phyloP scores from a whole-genome alignment of 2,888 invertebrate genomes.

The Cinara cedri region DNA sequence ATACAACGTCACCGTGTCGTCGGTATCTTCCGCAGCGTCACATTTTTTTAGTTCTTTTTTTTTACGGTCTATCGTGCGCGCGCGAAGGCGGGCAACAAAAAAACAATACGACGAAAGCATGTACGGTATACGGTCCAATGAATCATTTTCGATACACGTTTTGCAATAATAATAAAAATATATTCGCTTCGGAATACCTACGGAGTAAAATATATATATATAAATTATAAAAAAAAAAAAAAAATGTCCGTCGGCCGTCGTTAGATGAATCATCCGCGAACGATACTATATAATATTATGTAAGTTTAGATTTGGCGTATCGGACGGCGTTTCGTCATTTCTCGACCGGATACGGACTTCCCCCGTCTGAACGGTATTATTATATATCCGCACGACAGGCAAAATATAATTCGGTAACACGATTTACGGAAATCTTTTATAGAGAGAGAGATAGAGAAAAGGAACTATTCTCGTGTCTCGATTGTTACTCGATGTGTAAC shows the following conservation, averaged over 20 bases:
- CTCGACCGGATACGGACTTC: neutral
- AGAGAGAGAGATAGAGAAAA: too few relatives aligned
- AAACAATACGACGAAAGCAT: neutral
- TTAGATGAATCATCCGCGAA: conserved; percentile 5
- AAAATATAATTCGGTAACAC: too few relatives aligned
- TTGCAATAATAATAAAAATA: neutral
- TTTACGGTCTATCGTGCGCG: neutral
- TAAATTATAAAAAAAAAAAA: too few relatives aligned
- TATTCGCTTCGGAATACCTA: neutral
- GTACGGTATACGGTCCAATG: neutral
- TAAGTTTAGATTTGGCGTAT: neutral
- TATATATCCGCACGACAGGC: too few relatives aligned
- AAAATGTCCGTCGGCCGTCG: neutral
- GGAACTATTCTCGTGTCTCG: too few relatives aligned
- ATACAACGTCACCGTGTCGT: too few relatives aligned
- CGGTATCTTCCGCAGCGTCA: too few relatives aligned
- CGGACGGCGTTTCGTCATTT: neutral
- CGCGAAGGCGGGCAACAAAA: neutral
- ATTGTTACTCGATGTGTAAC: too few relatives aligned
- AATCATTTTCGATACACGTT: neutral
- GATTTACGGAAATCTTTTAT: too few relatives aligned
- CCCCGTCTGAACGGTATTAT: neutral
- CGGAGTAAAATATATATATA: too few relatives aligned
- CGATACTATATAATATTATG: neutral
- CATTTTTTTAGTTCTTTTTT: too few relatives aligned